Conservation (phyloP, 1,140 invertebrate species). For the Notospermus geniculatus region DNA sequence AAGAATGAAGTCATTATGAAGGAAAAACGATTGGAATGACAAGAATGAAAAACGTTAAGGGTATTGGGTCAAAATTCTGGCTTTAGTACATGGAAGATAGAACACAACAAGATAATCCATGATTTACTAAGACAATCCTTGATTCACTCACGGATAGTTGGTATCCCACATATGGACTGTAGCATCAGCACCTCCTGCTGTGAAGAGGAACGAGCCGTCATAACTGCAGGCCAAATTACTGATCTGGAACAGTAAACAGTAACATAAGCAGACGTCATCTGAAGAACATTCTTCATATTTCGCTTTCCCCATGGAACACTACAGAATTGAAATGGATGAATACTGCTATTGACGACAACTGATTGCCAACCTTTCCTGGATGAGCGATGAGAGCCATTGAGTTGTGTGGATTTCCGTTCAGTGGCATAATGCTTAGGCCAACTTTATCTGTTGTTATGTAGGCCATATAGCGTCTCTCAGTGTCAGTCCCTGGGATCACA, state of each 20-base stretch:
- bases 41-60: no score
- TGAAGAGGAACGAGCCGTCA: conserved; percentile 61
- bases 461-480: conserved; percentile 59
- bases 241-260: conserved; percentile 32
- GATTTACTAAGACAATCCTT: no score
- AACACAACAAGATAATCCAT: no score
- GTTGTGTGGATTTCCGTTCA: conserved; percentile 73
- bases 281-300: neutral
- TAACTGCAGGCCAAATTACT: conserved; percentile 47
- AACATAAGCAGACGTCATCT: neutral
- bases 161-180: conserved; percentile 64
- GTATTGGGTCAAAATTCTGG: no score
- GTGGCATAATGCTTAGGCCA: conserved; percentile 66
- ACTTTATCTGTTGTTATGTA: conserved; percentile 67
- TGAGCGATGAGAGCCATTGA: conserved; percentile 66
- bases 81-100: no score
- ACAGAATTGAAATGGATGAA: no score
- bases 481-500: conserved; percentile 46
- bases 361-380: conserved; percentile 56
- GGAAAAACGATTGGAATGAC: no score
- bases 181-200: conserved; percentile 60
- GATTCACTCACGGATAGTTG: conserved; percentile 61
- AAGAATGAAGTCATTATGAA: neutral
- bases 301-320: no score
- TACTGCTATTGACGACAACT: neutral